A percentile compares a stretch with the other conserved stretches of the same genome.
These are phyloP conservation scores for Phocoena phocoena DNA, from an alignment of 2,113 vertebrate genomes.

Conservation along the genomic window DNA sequence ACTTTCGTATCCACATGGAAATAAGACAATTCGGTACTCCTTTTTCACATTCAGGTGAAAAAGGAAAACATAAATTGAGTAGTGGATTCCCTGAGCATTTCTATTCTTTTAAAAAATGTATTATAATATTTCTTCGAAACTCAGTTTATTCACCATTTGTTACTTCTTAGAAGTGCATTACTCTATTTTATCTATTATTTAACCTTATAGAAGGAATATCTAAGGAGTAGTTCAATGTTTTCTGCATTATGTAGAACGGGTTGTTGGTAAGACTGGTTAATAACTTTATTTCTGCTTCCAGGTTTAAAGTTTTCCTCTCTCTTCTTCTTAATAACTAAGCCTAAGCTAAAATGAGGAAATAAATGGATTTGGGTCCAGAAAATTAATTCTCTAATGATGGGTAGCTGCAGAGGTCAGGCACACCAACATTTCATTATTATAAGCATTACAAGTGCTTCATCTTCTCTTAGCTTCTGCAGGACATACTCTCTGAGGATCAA, in stretches of 20 bases:
- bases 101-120: not conserved
- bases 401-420: conserved; percentile 43
- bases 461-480: conserved; percentile 32
- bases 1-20: conserved; percentile 4
- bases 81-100: not conserved
- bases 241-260: not conserved
- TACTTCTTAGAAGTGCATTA: not conserved
- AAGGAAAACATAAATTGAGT: not conserved
- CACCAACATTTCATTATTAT: conserved; percentile 35
- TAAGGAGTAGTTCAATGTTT: not conserved
- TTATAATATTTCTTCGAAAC: not conserved
- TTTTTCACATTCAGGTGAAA: not conserved
- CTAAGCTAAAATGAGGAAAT: conserved; percentile 38
- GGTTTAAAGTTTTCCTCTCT: conserved; percentile 15
- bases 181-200: not conserved
- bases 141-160: not conserved
- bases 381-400: conserved; percentile 60
- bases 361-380: conserved; percentile 42
- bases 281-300: conserved; percentile 22
- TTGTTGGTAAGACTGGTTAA: conserved; percentile 33
- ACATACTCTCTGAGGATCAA: not conserved
- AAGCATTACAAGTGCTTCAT: conserved; percentile 1
- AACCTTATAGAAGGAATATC: not conserved
- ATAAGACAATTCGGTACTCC: not conserved
- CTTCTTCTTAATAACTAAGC: conserved; percentile 40